Percentiles rank a stretch among this genome's conserved stretches.
Evolutionary conservation across 2,113 vertebrate species (phyloP).

Genomic region (Motacilla tschutschensis): DNA sequence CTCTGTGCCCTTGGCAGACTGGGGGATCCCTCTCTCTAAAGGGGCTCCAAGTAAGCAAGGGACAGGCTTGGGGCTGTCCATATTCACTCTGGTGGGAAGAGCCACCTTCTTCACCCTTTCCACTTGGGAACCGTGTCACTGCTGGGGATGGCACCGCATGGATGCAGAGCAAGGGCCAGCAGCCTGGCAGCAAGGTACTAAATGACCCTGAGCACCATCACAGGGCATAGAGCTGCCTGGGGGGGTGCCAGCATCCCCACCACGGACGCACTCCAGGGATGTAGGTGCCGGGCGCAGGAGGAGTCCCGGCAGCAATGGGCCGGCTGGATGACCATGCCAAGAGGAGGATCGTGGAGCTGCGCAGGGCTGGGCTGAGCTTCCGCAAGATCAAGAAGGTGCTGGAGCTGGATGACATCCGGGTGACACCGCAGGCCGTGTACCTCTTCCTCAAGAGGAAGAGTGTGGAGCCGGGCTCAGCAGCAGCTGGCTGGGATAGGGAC

Average conservation of each 20-base stretch:
- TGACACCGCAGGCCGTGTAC: conserved; percentile 83
- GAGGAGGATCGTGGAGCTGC: conserved; percentile 83
- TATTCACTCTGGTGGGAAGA: background rate
- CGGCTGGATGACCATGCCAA: conserved; percentile 82
- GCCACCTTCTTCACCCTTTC: background rate
- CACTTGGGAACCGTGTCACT: accelerated
- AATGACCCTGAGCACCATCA: accelerated
- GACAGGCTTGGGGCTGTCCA: background rate
- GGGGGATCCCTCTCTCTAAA: background rate
- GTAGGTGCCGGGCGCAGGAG: background rate
- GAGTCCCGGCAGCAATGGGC: conserved; percentile 68
- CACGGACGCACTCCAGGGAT: accelerated
- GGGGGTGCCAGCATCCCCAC: accelerated
- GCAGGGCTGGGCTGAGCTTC: conserved; percentile 82
- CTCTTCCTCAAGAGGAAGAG: conserved; percentile 83
- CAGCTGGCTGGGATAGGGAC: conserved; percentile 63
- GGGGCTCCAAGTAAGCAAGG: accelerated
- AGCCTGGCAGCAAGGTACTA: background rate
- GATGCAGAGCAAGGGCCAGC: accelerated
- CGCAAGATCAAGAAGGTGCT: conserved; percentile 87
- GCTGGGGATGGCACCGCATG: background rate
- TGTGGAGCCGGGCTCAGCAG: background rate
- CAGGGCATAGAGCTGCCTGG: accelerated
- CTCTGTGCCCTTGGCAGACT: background rate
- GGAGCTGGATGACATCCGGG: conserved; percentile 85